Base-by-base conservation (phyloP, 2,797 vertebrate species). In the Bovichtus variegatus region DNA sequence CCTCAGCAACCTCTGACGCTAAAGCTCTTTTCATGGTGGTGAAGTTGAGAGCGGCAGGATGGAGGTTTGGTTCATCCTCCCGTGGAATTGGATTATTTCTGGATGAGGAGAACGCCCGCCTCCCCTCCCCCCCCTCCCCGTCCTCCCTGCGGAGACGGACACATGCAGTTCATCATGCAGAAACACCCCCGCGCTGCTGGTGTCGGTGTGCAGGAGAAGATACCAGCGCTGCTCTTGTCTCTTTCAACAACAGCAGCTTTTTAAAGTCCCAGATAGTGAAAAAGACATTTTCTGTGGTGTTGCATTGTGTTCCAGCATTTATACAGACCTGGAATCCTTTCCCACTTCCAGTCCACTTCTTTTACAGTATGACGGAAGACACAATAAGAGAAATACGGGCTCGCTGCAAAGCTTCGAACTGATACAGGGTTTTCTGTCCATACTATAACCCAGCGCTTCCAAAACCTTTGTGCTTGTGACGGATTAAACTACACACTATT, bases 41-140 rank as follows among this genome's bases (percentile, higher is more conserved):
- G 82, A 75, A 86, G 88, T 80, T 81, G 81, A 87, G 87, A 89
- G 82, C 78, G 51, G 86, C 87, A 73, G 82, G 84, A 80, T 88
- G 89, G 82, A 90, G 87, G 89, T 87, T 91, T 80, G 87, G 88
- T 86, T 91, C 90, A 91, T 91, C 84, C 83, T 90, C 83, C 88
- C 79, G 74, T 92, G 87, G 91, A 90, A 92, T 91, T 91, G 87
- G 89, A 93, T 92, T 92, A 93, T 92, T 91, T 92, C 89, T 86
- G 89, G 89, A 88, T 91, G 92, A 87, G 70, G 58, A 71, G 80
- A 59, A 74, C 59, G 73, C 65, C 77, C 27, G 62, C 23, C 31
- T 6, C 9, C 21, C 57, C 9, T 34, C 43, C 38, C 29, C 38
- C 29, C 23, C 71, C n/a, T 31, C 58, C 38, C 46, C 69, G 11